Evolutionary conservation across 1,140 invertebrate genomes (phyloP).

Genomic region (Drosophila nikananu): DNA sequence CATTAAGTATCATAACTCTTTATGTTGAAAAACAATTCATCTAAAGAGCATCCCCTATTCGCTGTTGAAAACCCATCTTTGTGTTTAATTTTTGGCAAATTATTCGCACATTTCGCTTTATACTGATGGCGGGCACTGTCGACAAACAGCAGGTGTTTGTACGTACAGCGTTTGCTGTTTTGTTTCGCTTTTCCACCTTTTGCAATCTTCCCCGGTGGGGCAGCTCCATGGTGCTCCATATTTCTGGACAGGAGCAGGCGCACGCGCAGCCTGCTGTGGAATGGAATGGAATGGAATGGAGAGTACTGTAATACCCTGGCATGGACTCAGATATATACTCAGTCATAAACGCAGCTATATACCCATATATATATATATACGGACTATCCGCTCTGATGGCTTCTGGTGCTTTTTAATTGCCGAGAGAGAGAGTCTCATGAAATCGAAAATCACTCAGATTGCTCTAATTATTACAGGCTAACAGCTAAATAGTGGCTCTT

Average conservation of each 20-base stretch:
- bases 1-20: background rate
- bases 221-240: slow-evolving; percentile 22
- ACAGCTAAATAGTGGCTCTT: background rate
- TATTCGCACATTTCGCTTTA: slow-evolving; percentile 34
- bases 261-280: slow-evolving; percentile 1
- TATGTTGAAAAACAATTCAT: too few species aligned
- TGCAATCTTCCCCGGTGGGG: slow-evolving; percentile 20
- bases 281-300: background rate
- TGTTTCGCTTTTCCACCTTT: slow-evolving; percentile 43
- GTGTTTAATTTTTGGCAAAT: slow-evolving; percentile 18
- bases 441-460: slow-evolving; percentile 41
- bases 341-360: background rate
- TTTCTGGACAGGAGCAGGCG: slow-evolving; percentile 18
- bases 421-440: slow-evolving; percentile 19
- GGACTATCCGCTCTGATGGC: slow-evolving; percentile 45
- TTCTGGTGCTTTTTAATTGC: slow-evolving; percentile 59
- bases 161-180: slow-evolving; percentile 22
- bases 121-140: slow-evolving; percentile 20
- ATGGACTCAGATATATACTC: background rate
- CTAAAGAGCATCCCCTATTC: background rate
- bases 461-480: slow-evolving; percentile 14
- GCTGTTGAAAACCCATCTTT: background rate
- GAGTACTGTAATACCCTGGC: background rate
- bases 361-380: background rate
- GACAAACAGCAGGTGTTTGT: slow-evolving; percentile 36